phyloP scores from a whole-genome alignment of 1,140 invertebrate species.

The Euborellia annulipes region DNA sequence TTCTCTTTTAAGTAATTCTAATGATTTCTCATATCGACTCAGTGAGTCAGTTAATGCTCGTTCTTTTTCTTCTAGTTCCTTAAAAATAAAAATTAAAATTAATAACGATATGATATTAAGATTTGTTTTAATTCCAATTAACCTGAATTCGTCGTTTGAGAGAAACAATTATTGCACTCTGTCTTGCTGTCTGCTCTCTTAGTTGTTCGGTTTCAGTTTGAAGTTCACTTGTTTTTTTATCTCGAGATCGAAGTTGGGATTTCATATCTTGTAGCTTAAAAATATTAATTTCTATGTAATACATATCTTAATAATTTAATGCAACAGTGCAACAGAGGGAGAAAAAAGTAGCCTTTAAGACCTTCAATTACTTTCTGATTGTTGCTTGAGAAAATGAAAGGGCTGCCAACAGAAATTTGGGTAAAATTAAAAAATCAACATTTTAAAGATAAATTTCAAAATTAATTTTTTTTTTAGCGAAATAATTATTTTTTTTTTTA shows the following conservation, averaged over 20 bases:
- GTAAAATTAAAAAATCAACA: neutral
- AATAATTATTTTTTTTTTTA: no score
- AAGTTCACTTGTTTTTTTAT: constrained; percentile 47
- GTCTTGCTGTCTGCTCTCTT: constrained; percentile 59
- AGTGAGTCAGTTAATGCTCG: constrained; percentile 42
- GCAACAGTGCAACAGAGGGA: neutral
- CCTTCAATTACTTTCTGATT: neutral
- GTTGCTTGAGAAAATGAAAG: neutral
- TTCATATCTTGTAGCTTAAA: constrained; percentile 46
- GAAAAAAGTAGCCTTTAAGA: no score
- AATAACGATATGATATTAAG: neutral
- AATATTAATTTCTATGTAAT: neutral
- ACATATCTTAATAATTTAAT: neutral
- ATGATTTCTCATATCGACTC: constrained; percentile 46
- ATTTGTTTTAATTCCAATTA: constrained; percentile 1
- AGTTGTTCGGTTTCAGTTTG: constrained; percentile 53
- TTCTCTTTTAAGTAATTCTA: constrained; percentile 56
- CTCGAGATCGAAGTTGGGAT: constrained; percentile 40
- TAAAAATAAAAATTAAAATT: constrained; percentile 6
- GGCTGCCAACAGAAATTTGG: neutral
- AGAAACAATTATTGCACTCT: constrained; percentile 59
- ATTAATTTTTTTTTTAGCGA: no score
- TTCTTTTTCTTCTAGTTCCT: constrained; percentile 58
- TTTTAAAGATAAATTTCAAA: neutral
- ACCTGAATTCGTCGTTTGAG: constrained; percentile 58